Conservation (phyloP, 2,888 invertebrate species). For the Mythimna loreyi region DNA sequence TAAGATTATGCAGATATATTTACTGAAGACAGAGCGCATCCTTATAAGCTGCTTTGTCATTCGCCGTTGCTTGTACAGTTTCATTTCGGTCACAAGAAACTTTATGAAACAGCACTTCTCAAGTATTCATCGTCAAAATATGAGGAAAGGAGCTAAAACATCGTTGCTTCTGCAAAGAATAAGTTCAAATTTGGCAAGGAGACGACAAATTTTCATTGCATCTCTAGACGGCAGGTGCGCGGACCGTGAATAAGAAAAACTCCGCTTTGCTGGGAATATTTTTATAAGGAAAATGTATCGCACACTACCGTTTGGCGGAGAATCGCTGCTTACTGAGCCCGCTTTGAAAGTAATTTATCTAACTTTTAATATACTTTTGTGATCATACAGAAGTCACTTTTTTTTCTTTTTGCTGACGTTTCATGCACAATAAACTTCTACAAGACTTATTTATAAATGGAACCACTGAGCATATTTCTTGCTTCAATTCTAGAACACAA, state of each 20-base stretch:
- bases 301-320: conserved; percentile 70
- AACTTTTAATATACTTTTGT: conserved; percentile 70
- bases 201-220: conserved; percentile 86
- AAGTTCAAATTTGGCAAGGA: conserved; percentile 83
- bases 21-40: conserved; percentile 55
- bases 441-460: neutral
- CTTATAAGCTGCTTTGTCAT: conserved; percentile 65
- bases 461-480: neutral
- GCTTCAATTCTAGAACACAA: conserved; percentile 1
- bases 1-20: conserved; percentile 65
- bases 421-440: neutral
- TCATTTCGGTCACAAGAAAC: conserved; percentile 67
- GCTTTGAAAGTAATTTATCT: conserved; percentile 70
- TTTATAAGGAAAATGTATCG: conserved; percentile 80
- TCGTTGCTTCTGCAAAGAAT: conserved; percentile 76
- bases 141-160: conserved; percentile 70
- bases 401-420: conserved; percentile 53
- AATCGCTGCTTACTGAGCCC: conserved; percentile 76
- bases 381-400: conserved; percentile 25
- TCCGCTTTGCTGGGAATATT: conserved; percentile 78
- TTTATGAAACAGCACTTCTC: conserved; percentile 68
- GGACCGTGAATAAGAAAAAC: conserved; percentile 80
- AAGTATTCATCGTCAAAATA: conserved; percentile 74
- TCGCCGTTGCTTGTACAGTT: conserved; percentile 64
- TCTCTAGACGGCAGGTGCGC: conserved; percentile 80